Evolutionary conservation across 2,797 vertebrate genomes (phyloP).

Genomic region (Mastacembelus armatus): DNA sequence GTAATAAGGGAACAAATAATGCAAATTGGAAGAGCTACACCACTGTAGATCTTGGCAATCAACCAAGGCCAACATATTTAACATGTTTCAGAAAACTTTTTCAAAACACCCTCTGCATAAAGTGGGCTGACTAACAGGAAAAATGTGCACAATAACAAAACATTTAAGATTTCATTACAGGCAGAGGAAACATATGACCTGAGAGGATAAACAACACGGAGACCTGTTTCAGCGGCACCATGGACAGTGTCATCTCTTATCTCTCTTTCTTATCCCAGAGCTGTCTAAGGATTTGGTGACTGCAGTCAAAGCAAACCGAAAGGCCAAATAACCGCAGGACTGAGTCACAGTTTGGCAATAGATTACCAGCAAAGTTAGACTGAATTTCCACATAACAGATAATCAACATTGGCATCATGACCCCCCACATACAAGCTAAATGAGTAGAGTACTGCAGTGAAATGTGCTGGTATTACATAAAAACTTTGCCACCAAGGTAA

Average conservation of each 20-base stretch:
- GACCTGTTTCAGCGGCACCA: slow-evolving; percentile 43
- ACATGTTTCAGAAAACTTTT: slow-evolving; percentile 26
- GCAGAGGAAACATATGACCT: slow-evolving; percentile 34
- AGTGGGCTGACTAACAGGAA: slow-evolving; percentile 23
- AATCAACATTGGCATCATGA: neutral
- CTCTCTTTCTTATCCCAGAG: slow-evolving; percentile 47
- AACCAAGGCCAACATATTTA: slow-evolving; percentile 39
- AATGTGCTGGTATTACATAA: too few relatives aligned
- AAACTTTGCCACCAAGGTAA: too few relatives aligned
- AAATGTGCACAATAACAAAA: slow-evolving; percentile 1
- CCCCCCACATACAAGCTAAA: neutral
- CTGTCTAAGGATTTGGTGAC: slow-evolving; percentile 46
- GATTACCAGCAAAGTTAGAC: slow-evolving; percentile 14
- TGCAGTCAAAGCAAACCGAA: slow-evolving; percentile 49
- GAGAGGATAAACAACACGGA: slow-evolving; percentile 31
- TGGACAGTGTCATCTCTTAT: slow-evolving; percentile 60
- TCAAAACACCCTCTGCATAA: slow-evolving; percentile 27
- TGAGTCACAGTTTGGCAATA: slow-evolving; percentile 25
- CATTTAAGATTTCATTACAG: slow-evolving; percentile 11
- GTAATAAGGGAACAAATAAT: slow-evolving; percentile 58
- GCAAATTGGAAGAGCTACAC: slow-evolving; percentile 41
- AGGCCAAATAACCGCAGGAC: slow-evolving; percentile 39
- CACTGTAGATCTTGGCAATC: slow-evolving; percentile 39
- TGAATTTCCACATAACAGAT: slow-evolving; percentile 6
- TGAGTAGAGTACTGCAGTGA: too few relatives aligned